These are phyloP conservation scores for Speoplatyrhinus poulsoni DNA, from an alignment of 2,113 vertebrate genomes.

Conservation along the genomic window DNA sequence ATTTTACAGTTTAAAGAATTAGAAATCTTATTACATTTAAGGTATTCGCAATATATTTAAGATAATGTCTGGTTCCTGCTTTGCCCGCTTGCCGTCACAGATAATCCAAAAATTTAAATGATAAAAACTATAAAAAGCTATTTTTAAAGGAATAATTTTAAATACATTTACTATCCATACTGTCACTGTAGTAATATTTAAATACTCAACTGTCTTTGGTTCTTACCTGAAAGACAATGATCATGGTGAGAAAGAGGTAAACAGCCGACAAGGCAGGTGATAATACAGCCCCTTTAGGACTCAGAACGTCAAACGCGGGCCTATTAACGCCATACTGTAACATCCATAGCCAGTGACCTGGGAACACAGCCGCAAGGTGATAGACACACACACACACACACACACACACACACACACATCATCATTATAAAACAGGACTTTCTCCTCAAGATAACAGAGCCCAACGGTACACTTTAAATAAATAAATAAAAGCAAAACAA, in stretches of 20 bases:
- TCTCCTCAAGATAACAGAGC: background rate
- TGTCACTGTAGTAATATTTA: conserved; percentile 15
- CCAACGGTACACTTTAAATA: too few species aligned
- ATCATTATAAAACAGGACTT: background rate
- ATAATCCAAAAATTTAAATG: too few species aligned
- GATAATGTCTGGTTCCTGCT: too few species aligned
- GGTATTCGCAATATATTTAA: too few species aligned
- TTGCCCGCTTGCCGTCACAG: too few species aligned
- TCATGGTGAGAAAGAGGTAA: conserved; percentile 95
- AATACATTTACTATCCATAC: conserved; percentile 6
- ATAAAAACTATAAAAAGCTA: too few species aligned
- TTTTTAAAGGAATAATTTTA: background rate
- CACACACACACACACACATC: conserved; percentile 26
- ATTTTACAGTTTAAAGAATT: background rate
- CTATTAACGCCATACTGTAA: conserved; percentile 87
- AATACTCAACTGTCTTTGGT: conserved; percentile 7
- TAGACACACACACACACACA: conserved; percentile 29
- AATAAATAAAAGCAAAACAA: background rate
- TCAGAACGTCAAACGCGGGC: conserved; percentile 88
- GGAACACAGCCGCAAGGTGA: conserved; percentile 54
- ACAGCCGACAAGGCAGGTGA: conserved; percentile 86
- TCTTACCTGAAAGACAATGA: conserved; percentile 95
- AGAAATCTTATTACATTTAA: too few species aligned
- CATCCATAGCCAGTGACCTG: conserved; percentile 94
- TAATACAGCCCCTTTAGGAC: conserved; percentile 84